These are phyloP conservation scores for Cheirogaleus medius DNA, from an alignment of 2,113 vertebrate species.

Conservation along the genomic window DNA sequence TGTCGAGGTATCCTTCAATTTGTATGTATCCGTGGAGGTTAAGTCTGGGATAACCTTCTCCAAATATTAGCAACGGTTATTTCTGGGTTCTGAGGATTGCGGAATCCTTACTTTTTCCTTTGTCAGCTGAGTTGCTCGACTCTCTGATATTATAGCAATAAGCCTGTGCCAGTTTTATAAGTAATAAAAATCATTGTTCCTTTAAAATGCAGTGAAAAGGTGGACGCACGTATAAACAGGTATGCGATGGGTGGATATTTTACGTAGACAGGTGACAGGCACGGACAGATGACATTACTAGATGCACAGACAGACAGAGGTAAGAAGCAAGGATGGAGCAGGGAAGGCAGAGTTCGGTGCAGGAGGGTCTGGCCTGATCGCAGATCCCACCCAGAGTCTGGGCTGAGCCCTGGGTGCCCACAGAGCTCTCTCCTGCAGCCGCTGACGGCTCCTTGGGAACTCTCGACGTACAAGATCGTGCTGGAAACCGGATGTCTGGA, in stretches of 20 bases:
- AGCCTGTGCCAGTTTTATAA: not conserved
- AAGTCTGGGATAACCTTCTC: not conserved
- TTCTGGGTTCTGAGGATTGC: not conserved
- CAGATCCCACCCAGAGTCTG: too few relatives aligned
- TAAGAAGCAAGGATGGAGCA: rapidly evolving
- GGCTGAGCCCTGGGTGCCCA: rapidly evolving
- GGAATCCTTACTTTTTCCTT: not conserved
- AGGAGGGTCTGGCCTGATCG: rapidly evolving
- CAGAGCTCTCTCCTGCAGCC: rapidly evolving
- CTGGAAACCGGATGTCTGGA: rapidly evolving
- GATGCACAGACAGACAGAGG: rapidly evolving
- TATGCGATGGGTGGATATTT: not conserved
- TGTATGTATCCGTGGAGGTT: too few relatives aligned
- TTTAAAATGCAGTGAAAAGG: not conserved
- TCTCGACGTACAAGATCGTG: rapidly evolving
- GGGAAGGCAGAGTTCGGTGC: rapidly evolving
- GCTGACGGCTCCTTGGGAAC: rapidly evolving
- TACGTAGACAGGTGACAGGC: not conserved
- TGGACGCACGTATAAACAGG: rapidly evolving
- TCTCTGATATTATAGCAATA: not conserved
- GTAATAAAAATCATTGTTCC: not conserved
- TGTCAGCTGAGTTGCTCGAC: not conserved
- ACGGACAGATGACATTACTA: too few relatives aligned
- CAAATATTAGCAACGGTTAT: not conserved
- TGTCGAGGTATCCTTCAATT: rapidly evolving